Conservation (phyloP, 37 sponge, comb jelly and placozoan species). For the Halisarca cf. caerulea region DNA sequence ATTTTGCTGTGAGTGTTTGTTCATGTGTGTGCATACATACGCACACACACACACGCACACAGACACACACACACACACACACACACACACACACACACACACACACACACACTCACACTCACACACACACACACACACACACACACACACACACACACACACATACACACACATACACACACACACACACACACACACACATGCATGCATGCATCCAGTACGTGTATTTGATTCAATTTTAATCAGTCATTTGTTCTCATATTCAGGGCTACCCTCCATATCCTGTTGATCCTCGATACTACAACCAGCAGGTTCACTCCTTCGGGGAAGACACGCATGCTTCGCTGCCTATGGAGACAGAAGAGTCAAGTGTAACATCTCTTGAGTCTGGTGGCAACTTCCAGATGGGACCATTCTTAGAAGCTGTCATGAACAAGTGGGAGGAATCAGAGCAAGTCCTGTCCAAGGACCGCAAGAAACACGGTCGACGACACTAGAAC, state of each 20-base stretch:
- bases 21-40: not conserved
- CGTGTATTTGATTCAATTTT: not conserved
- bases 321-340: constrained; percentile 1
- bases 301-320: not conserved
- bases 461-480: constrained; percentile 18
- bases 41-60: no score
- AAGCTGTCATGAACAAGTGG: constrained; percentile 54
- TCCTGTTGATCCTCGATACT: not conserved
- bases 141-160: no score
- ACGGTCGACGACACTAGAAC: no score
- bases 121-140: no score
- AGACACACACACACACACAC: no score
- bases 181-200: no score
- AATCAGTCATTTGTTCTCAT: not conserved
- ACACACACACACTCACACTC: not conserved
- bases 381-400: constrained; percentile 1
- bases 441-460: constrained; percentile 47
- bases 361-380: not conserved
- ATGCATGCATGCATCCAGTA: not conserved
- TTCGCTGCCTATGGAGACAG: not conserved
- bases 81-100: no score
- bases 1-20: not conserved
- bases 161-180: no score
- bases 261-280: constrained; percentile 1
- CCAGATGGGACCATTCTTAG: constrained; percentile 49